Evolutionary conservation across 2,888 invertebrate genomes (phyloP).

Genomic region (Galerucella calmariensis): DNA sequence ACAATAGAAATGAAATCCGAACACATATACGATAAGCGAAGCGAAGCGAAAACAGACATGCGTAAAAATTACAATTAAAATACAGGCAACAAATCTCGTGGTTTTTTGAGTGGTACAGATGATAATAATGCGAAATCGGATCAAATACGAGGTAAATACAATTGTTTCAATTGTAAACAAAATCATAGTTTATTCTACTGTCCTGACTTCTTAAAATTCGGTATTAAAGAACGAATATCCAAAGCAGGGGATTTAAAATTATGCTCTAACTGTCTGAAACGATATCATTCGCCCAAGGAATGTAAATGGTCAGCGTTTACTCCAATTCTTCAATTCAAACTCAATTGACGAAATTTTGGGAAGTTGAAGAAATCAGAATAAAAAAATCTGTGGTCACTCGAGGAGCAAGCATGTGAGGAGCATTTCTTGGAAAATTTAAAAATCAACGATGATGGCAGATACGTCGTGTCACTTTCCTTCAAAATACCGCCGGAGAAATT

Average conservation of each 20-base stretch:
- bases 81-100: neutral
- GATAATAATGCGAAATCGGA: no score
- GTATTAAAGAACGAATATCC: constrained; percentile 22
- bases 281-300: constrained; percentile 33
- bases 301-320: constrained; percentile 34
- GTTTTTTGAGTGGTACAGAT: no score
- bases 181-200: constrained; percentile 37
- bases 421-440: no score
- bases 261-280: constrained; percentile 32
- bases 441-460: no score
- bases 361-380: no score
- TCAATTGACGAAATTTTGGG: no score
- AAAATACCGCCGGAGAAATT: no score
- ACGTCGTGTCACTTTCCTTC: no score
- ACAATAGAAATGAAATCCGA: constrained; percentile 2
- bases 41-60: neutral
- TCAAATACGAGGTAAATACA: neutral
- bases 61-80: neutral
- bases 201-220: constrained; percentile 28
- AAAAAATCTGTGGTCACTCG: no score
- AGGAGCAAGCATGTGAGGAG: no score
- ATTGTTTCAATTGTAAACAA: constrained; percentile 32
- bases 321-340: no score
- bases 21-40: neutral
- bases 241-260: constrained; percentile 24